phyloP scores from a whole-genome alignment of 2,888 invertebrate species.

The Proisotoma minuta region DNA sequence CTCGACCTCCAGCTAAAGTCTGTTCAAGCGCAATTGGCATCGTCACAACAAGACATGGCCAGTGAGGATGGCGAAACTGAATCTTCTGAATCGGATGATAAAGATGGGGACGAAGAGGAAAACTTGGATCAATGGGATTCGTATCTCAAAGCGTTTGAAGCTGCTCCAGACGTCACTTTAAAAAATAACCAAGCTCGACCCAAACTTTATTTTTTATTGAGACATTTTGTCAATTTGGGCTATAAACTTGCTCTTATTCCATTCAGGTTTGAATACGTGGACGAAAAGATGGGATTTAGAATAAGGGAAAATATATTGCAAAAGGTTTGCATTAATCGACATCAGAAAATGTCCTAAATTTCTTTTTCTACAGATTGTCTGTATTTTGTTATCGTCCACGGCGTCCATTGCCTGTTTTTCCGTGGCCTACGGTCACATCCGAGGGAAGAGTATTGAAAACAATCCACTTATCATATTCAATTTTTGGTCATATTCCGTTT shows the following conservation, averaged over 20 bases:
- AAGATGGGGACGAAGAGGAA: too few species aligned
- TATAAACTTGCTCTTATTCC: background rate
- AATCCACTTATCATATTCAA: conserved; percentile 6
- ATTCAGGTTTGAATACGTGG: background rate
- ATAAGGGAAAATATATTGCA: background rate
- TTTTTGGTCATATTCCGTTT: conserved; percentile 10
- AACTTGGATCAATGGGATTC: too few species aligned
- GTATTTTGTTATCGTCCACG: background rate
- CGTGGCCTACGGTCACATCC: conserved; percentile 6
- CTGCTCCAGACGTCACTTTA: too few species aligned
- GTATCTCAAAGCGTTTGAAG: too few species aligned
- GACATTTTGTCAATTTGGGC: background rate
- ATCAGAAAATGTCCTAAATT: too few species aligned
- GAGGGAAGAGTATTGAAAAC: conserved; percentile 5
- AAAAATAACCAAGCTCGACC: background rate
- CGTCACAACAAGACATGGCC: too few species aligned
- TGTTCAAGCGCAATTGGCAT: too few species aligned
- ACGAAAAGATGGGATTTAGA: background rate
- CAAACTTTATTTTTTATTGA: conserved; percentile 1
- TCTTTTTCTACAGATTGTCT: background rate
- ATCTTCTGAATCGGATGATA: too few species aligned
- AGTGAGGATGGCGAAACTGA: too few species aligned
- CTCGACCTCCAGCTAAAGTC: too few species aligned
- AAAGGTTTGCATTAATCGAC: too few species aligned
- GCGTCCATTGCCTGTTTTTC: conserved; percentile 4